Base-by-base conservation (phyloP, 2,888 invertebrate species). In the Ophioninae sp. region DNA sequence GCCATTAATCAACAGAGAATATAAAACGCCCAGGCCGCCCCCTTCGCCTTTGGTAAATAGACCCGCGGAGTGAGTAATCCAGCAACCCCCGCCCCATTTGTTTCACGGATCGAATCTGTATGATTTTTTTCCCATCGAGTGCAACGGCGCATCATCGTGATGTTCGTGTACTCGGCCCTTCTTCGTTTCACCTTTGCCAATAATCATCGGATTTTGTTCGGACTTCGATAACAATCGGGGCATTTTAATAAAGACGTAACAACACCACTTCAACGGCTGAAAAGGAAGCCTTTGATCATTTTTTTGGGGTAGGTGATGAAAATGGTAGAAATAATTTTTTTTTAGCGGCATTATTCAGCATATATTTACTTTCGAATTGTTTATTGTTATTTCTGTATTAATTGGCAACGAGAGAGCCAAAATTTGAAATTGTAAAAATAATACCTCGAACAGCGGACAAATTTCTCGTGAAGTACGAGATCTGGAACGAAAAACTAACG, bases 1-100 rank as follows among this genome's bases (percentile, higher is more conserved):
- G 70, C 82, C 82, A 85, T 85, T 82, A 85, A 85, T 85, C 84
- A 85, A 80, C n/a, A 59, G 59, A 81, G 75, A 81, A 74, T 81
- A 73, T 83, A 78, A 84, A 78, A 50, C 50, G 50, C 17, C 3
- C 50, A 13, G 50, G 13, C 50, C 50, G 2, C 17, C 50, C 6
- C 50, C 78, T 79, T 78, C 37, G 61, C 37, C 68, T 69, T 70
- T 56, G 70, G 70, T 79, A 84, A 77, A 78, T 74, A 79, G 67
- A 84, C 74, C 23, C 56, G 10, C 61, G 10, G 65, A 75, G 1
- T 61, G 64, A 70, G 57, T 77, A 23, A 57, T 77, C 44, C 8
- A 67, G 44, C 79, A 81, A 10, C 41, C 69, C 64, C 23, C 59
- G 44, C 62, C 64, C 62, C 50, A 30, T 68, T 74, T 75, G 44